Evolutionary conservation across 2,113 vertebrate species (phyloP).

Genomic region (Xenopus tropicalis): UCB_Xtro_10.0 CM004447.2:90206001-90206500

Average conservation of each 20-base stretch:
- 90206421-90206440: conserved; percentile 32
- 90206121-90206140: conserved; percentile 15
- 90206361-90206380: neutral
- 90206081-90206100: conserved; percentile 6
- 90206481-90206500: conserved; percentile 12
- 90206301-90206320: neutral
- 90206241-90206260: neutral
- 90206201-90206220: conserved; percentile 16
- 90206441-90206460: conserved; percentile 21
- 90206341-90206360: conserved; percentile 13
- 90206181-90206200: neutral
- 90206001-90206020: conserved; percentile 33
- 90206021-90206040: conserved; percentile 30
- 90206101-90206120: conserved; percentile 11
- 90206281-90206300: neutral
- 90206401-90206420: conserved; percentile 25
- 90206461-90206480: conserved; percentile 32
- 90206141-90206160: neutral
- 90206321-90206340: conserved; percentile 9
- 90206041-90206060: conserved; percentile 7
- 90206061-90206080: neutral
- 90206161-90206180: conserved; percentile 3
- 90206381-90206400: neutral
- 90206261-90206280: conserved; percentile 26
- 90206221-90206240: conserved; percentile 18